Base-by-base conservation (phyloP, 2,113 vertebrate species). In the Struthidea cinerea region DNA sequence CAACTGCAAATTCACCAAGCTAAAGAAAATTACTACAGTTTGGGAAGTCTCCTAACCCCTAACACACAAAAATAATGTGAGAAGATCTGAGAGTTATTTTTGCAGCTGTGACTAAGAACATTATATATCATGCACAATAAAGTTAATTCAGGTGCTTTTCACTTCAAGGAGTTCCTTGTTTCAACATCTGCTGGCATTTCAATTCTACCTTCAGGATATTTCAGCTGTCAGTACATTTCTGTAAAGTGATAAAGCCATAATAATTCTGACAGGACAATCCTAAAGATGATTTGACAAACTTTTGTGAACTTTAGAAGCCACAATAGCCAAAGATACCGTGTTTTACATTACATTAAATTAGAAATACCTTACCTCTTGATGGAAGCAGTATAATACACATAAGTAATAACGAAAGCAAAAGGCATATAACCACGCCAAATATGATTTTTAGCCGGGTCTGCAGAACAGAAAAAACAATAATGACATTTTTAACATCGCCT, bases 391-490 rank as follows among this genome's bases (percentile, higher is more conserved):
- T 93, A 96, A 98, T 93, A 88, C 97, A 98, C 74, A 97, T 74
- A 89, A 98, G 81, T 84, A 98, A 61, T 71, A 98, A 94, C 65
- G 97, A 97, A 87, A 98, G 84, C 57, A 97, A 93, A 92, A 97
- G 91, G 85, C 97, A 98, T 60, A 96, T 75, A 71, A 94, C 85
- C 84, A 97, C 94, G 6, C 97, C 98, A 97, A 97, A 84, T 74
- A 98, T 52, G 73, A 98, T 97, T 98, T 98, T 98, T 96, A 98
- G 84, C 96, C 81, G 97, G 50, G 96, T 97, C 98, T 98, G 97
- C 46, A 94, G 52, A 94, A 97, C 73, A 98, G 82, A 97, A 97
- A 98, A 94, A 97, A 97, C 23, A 97, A 76, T 37, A 94, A 76
- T 90, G 90, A 94, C 50, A 83, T 56, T 93, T 88, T 76, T 69